Evolutionary conservation across 2,113 vertebrate species (phyloP).

Genomic region (Pelodiscus sinensis): DNA sequence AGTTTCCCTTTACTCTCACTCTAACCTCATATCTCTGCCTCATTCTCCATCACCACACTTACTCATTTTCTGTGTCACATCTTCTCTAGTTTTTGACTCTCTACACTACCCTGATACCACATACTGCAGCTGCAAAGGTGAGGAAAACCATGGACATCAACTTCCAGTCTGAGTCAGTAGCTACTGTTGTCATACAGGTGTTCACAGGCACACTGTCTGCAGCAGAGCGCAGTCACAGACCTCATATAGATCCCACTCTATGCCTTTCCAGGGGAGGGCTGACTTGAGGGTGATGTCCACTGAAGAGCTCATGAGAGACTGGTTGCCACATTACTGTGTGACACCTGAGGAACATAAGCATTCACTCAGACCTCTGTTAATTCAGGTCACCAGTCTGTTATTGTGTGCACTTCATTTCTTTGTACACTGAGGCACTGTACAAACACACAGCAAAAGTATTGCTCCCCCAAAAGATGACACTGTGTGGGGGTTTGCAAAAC

Average conservation of each 20-base stretch:
- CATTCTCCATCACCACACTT: not conserved
- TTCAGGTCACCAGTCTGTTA: fast-evolving
- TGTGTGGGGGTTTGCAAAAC: fast-evolving
- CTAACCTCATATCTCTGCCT: not conserved
- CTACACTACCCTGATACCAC: not conserved
- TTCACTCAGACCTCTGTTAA: not conserved
- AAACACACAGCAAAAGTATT: fast-evolving
- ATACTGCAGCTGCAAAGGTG: not conserved
- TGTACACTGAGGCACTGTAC: fast-evolving
- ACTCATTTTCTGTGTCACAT: not conserved
- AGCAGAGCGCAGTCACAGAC: fast-evolving
- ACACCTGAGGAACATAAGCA: not conserved
- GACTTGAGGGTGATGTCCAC: not conserved
- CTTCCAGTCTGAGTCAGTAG: not conserved
- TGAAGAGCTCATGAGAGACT: fast-evolving
- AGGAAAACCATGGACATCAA: fast-evolving
- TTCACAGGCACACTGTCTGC: fast-evolving
- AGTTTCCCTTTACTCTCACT: not conserved
- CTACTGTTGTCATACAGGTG: fast-evolving
- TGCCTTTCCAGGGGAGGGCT: not conserved
- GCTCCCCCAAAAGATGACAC: not conserved
- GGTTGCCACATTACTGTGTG: fast-evolving
- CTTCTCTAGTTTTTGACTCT: not conserved
- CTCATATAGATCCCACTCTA: not conserved
- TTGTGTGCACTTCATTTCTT: not conserved